Conservation (phyloP, 2,888 invertebrate genomes). For the Chaetoderma sp. region DNA sequence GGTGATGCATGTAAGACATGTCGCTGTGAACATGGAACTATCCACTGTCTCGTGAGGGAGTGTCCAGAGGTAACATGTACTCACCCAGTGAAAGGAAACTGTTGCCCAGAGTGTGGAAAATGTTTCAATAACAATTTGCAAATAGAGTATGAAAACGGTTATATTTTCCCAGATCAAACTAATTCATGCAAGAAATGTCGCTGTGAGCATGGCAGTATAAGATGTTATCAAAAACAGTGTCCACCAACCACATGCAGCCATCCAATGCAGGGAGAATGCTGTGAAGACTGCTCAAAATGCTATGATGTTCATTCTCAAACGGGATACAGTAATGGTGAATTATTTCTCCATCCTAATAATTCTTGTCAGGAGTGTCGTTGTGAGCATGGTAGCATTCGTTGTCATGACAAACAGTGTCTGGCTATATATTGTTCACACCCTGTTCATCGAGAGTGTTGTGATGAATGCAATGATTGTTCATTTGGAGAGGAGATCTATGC, state of each 20-base stretch:
- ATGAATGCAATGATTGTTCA: conserved; percentile 45
- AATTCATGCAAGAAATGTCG: not conserved
- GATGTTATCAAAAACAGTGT: conserved; percentile 44
- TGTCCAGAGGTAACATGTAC: conserved; percentile 18
- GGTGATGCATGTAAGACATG: conserved; percentile 36
- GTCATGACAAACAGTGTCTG: conserved; percentile 34
- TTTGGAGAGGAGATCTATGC: conserved; percentile 38
- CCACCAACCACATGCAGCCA: conserved; percentile 43
- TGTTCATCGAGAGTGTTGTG: conserved; percentile 44
- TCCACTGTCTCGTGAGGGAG: conserved; percentile 9
- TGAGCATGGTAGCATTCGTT: conserved; percentile 33
- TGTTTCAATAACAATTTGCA: conserved; percentile 26
- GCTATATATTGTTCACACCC: conserved; percentile 44
- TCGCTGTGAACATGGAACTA: conserved; percentile 38
- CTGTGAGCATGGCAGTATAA: conserved; percentile 43
- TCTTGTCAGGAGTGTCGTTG: conserved; percentile 46
- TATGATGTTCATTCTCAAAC: conserved; percentile 35
- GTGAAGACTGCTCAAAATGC: conserved; percentile 53
- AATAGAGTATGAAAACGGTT: conserved; percentile 42
- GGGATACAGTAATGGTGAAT: conserved; percentile 38
- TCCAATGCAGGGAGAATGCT: conserved; percentile 49
- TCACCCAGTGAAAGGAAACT: conserved; percentile 24
- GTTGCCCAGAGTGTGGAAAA: conserved; percentile 32
- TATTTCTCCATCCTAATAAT: conserved; percentile 36
- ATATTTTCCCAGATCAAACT: conserved; percentile 26